Evolutionary conservation across 2,113 vertebrate species (phyloP), one percentile per base, ranked within the genome.

Genomic region (Orthonyx spaldingii): DNA sequence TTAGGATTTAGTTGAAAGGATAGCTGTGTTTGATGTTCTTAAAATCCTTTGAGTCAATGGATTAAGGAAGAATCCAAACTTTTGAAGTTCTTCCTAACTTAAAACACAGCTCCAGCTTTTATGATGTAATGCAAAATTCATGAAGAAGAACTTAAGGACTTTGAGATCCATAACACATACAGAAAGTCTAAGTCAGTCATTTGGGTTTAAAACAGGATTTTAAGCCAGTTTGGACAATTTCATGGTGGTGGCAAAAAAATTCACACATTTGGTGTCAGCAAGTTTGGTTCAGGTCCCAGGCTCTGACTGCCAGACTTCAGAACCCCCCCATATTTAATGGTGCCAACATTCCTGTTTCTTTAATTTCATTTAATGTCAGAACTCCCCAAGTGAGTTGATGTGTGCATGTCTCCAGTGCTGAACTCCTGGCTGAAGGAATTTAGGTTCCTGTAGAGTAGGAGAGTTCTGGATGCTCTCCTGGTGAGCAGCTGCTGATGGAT

Each of bases 21-120:
- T 61, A 26, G 37, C 50, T 87, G 74, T 89, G 41, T 95, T 95
- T 95, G 82, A 91, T 95, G 90, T 94, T 85, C 78, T 52, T 80
- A 86, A 91, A 93, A 72, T 44, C 84, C 78, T 61, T 91, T 56
- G 39, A 85, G 66, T 84, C 66, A 77, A 20, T 27, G 59, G 75
- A 86, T 93, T 93, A 81, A 88, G 78, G 78, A 82, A 90, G 70
- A 88, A 83, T 59, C 24, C 55, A 42, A 88, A 71, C 30, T 94
- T 96, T 46, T 94, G 26, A 94, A 94, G 68, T 93, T 59, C 64
- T 85, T 57, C 41, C 49, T 83, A 57, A 85, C 32, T 86, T 95
- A 46, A 82, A 95, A 82, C 50, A 30, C 22, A 35, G 12, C 93
- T 84, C 26, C 37, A 68, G 26, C 46, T 89, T 79, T 85, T 85